Evolutionary conservation across 2,888 invertebrate species (phyloP).

Genomic region (Melanophora roralis): DNA sequence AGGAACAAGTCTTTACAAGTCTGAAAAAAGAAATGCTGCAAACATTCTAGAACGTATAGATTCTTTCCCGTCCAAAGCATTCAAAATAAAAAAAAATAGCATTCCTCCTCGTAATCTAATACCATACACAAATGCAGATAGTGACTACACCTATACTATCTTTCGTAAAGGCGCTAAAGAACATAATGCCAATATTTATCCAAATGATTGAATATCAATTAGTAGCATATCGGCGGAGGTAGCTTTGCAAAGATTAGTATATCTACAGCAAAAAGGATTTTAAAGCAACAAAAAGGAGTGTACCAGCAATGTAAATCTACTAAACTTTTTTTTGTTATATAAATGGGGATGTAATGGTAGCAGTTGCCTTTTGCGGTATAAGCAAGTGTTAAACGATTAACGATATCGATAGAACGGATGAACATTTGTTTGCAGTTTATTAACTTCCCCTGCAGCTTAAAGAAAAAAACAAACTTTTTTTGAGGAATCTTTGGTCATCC

Average conservation of each 20-base stretch:
- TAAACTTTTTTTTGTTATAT: no score
- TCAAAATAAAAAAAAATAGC: not conserved
- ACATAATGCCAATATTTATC: slow-evolving; percentile 22
- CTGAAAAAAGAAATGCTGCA: no score
- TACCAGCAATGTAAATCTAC: no score
- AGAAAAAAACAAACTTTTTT: no score
- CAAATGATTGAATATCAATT: slow-evolving; percentile 20
- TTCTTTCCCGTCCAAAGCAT: slow-evolving; percentile 16
- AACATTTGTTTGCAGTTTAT: no score
- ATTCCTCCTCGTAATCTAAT: no score
- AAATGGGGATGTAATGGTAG: not conserved
- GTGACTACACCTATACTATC: not conserved
- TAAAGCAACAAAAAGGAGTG: no score
- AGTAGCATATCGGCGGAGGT: slow-evolving; percentile 22
- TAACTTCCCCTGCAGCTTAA: no score
- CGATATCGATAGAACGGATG: no score
- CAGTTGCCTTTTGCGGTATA: not conserved
- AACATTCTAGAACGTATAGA: not conserved
- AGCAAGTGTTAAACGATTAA: no score
- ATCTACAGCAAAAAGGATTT: slow-evolving; percentile 20
- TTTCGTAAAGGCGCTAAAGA: slow-evolving; percentile 1
- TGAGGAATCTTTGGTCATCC: no score
- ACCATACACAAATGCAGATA: not conserved
- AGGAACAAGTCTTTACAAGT: no score
- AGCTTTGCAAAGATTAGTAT: slow-evolving; percentile 31